Conservation (phyloP, 2,888 invertebrate species). For the Pegoplata infirma region DNA sequence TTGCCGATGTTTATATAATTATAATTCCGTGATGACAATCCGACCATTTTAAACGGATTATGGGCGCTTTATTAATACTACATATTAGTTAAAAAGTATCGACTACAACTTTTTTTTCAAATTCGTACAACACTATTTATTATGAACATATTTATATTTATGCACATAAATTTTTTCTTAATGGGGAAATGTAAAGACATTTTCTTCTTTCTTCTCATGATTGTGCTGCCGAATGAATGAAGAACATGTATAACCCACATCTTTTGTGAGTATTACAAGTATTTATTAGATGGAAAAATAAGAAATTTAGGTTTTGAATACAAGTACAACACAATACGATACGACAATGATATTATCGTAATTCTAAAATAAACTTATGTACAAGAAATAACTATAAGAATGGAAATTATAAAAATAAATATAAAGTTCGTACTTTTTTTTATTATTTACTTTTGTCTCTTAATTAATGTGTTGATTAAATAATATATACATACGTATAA, state of each 20-base stretch:
- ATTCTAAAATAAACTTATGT: slow-evolving; percentile 4
- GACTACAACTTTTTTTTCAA: no score
- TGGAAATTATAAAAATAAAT: slow-evolving; percentile 8
- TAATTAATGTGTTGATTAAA: slow-evolving; percentile 30
- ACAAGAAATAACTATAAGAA: slow-evolving; percentile 3
- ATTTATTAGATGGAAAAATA: slow-evolving; percentile 24
- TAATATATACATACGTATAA: slow-evolving; percentile 15
- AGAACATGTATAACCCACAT: not conserved
- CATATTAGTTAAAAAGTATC: no score
- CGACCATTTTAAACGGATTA: no score
- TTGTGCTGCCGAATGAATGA: no score
- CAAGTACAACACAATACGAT: not conserved
- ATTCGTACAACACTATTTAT: no score
- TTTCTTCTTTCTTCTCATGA: not conserved
- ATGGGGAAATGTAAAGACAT: not conserved
- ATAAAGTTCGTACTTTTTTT: slow-evolving; percentile 2
- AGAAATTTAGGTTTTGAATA: slow-evolving; percentile 27
- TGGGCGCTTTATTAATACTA: no score
- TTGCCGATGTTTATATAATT: no score
- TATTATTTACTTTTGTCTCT: not conserved
- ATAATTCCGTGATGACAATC: no score
- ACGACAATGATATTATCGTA: not conserved
- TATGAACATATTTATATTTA: not conserved
- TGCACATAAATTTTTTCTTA: not conserved
- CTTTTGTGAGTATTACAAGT: not conserved